Evolutionary conservation across 2,113 vertebrate species (phyloP), one percentile per base, ranked within the genome.

Genomic region (Dunckerocampus dactyliophorus): DNA sequence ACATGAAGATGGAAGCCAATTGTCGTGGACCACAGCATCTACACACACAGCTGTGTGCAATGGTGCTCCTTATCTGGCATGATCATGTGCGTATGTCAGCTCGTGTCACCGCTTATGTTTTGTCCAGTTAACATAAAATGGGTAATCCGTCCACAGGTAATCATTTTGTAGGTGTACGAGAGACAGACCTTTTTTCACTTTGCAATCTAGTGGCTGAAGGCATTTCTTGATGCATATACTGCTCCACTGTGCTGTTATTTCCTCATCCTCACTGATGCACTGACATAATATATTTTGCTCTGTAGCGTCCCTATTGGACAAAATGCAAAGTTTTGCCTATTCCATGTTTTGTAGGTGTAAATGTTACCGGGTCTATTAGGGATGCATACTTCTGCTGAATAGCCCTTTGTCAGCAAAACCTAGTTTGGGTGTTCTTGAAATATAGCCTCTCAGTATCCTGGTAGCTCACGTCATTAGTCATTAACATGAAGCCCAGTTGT

Each of bases 191-290:
- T 11, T 53, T 31, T 53, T 9, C 16, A n/a, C 15, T 31, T 53
- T 31, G 24, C 3, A 31, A 16, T n/a, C 15, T 53, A 17, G 31
- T 34, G 16, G 6, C 14, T 19, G 47, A 17, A 53, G 3, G 12
- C 8, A 16, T 17, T 31, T 21, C 9, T 21, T 47, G 47, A 47
- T 47, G 20, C 1, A 48, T 49, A 76, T 75, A 53, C 61, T n/a
- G 24, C 68, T 78, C 62, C 75, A 74, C 83, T 78, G 69, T 61
- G 66, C 71, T 75, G 47, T 72, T 82, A 78, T 77, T 15, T 73
- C 56, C 68, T 63, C 48, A 63, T 51, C 71, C 69, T 59, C 62
- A 10, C 56, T 47, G 57, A 77, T 74, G 52, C 50, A 3, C 63
- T 66, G 67, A 66, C 64, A 67, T 75, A 54, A 82, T 71, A 76